Evolutionary conservation across 2,797 vertebrate genomes (phyloP), one percentile per base, ranked within the genome.

Genomic region (Gila robusta): DNA sequence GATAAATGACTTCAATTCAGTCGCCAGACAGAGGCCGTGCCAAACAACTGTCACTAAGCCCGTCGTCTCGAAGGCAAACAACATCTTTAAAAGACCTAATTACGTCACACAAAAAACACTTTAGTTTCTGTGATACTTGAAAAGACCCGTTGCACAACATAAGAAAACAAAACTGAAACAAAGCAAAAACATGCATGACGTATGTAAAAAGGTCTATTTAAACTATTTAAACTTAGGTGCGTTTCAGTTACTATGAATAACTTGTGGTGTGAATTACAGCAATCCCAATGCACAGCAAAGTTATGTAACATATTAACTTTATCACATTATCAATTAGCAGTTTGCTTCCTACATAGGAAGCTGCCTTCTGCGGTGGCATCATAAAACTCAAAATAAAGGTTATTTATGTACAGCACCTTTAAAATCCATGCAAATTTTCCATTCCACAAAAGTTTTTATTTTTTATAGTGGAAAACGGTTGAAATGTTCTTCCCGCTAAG

Each of bases 201-300:
- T 17, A 6, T 49, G 47, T 23, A 26, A 44, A 35, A 79, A 47
- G 37, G 7, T 70, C n/a, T 44, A 47, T 52, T 37, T 32, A 71
- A 82, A 71, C 35, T 0, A 47, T 52, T 37, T 28, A 71, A 82
- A 70, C 32, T 0, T 79, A 44, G 67, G 66, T 49, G 64, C 32
- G 52, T 71, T 85, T 85, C 49, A 6, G 47, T 79, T 72, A 26
- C 76, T 85, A 79, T 59, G 56, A 87, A 88, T 88, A 86, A 74
- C 82, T 71, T 79, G 10, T 5, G 0, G 54, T 16, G 78, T 69
- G 23, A 81, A 83, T 66, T 66, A 66, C 6, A 41, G 70, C 79
- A 69, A 83, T 82, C 52, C 54, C 28, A 32, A 77, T 85, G 67
- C 71, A 79, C 37, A 66, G 76, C 17, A 44, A 49, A 19, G 85